phyloP scores from a whole-genome alignment of 2,113 vertebrate genomes.

The Alligator mississippiensis region DNA sequence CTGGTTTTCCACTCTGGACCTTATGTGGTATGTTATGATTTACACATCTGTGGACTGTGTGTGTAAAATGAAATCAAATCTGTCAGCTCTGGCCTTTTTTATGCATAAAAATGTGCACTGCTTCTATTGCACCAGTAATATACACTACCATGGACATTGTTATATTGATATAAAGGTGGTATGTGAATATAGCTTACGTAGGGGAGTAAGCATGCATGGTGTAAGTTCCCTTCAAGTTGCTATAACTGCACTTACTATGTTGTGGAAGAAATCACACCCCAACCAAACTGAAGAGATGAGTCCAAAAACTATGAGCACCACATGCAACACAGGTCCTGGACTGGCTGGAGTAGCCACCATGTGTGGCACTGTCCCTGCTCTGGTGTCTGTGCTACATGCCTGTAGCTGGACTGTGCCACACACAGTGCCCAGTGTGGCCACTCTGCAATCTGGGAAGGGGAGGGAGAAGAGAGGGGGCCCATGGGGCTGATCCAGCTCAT shows the following conservation, averaged over 20 bases:
- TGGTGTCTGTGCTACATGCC: too few relatives aligned
- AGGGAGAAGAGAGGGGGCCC: too few relatives aligned
- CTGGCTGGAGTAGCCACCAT: neutral
- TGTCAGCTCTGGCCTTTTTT: too few relatives aligned
- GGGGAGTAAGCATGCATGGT: neutral
- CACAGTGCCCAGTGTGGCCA: too few relatives aligned
- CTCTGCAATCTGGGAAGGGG: too few relatives aligned
- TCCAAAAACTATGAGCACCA: neutral
- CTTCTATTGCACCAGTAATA: rapidly evolving
- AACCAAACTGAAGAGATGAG: neutral
- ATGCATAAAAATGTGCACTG: neutral
- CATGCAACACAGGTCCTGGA: neutral
- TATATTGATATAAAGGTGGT: rapidly evolving
- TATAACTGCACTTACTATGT: neutral
- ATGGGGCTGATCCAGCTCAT: too few relatives aligned
- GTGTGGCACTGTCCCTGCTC: too few relatives aligned
- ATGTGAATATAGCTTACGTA: neutral
- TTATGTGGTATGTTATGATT: neutral
- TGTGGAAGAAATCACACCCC: neutral
- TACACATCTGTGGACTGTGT: rapidly evolving
- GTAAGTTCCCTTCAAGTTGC: neutral
- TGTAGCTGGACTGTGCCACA: too few relatives aligned
- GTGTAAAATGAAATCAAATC: neutral
- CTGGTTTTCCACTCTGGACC: neutral
- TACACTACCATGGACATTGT: neutral